Conservation (phyloP, 2,888 invertebrate species). For the Spatulosminthurus flaviceps region DNA sequence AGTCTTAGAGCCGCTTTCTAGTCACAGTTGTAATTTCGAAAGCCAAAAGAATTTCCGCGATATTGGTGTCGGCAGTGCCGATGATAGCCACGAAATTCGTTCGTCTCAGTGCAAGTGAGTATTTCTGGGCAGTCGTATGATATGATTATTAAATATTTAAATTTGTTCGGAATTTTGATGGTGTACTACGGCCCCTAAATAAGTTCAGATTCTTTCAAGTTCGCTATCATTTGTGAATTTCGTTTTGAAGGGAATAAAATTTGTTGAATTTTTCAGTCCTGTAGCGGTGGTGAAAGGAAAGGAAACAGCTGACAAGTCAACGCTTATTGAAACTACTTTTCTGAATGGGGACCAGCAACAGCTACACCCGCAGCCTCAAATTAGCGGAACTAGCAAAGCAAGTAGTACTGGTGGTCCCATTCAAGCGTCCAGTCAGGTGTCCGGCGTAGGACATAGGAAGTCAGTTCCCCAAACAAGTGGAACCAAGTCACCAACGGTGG, state of each 20-base stretch:
- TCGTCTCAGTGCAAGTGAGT: slow-evolving; percentile 60
- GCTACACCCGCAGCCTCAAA: slow-evolving; percentile 16
- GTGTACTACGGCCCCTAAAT: no score
- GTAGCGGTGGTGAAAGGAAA: slow-evolving; percentile 58
- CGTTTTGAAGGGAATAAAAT: no score
- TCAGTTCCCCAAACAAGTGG: slow-evolving; percentile 46
- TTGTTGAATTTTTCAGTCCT: slow-evolving; percentile 52
- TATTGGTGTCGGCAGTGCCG: slow-evolving; percentile 64
- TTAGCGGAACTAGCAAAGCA: slow-evolving; percentile 10
- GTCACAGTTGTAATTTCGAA: slow-evolving; percentile 57
- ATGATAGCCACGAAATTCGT: slow-evolving; percentile 62
- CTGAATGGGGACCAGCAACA: slow-evolving; percentile 63
- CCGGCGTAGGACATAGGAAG: slow-evolving; percentile 38
- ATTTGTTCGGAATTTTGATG: no score
- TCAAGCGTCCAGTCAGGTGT: slow-evolving; percentile 28
- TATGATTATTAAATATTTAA: background rate
- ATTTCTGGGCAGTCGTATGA: no score
- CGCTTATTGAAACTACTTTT: slow-evolving; percentile 73
- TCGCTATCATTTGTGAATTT: background rate
- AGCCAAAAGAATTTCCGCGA: slow-evolving; percentile 62
- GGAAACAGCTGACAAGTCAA: slow-evolving; percentile 75
- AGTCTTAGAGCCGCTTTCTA: slow-evolving; percentile 56
- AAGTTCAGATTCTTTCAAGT: slow-evolving; percentile 26
- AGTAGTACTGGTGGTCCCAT: slow-evolving; percentile 31
- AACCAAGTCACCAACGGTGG: slow-evolving; percentile 58